Base-by-base conservation (phyloP, 2,113 vertebrate genomes). In the Engystomops pustulosus region DNA sequence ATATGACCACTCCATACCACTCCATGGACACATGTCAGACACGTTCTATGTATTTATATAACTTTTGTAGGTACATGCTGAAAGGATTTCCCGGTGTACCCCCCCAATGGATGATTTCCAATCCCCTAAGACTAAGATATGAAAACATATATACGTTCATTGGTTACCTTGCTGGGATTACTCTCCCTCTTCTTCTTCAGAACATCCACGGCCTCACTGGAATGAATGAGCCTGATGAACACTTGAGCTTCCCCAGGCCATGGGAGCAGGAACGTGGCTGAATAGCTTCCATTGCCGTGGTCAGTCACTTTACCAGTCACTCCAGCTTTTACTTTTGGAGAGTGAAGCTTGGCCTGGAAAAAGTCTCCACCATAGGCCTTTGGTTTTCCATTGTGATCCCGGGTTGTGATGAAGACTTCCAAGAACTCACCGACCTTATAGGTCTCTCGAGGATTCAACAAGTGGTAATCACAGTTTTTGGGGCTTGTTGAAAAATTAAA, bases 341-440 rank as follows among this genome's bases (percentile, higher is more conserved):
- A 84, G 62, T 88, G 85, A 6, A 90, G 69, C 76, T 88, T 89
- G 15, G 85, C 87, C 55, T 86, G 86, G 68, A 89, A 90, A 79
- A 87, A 89, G 74, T 90, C 88, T 0, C 89, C 89, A 14, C 89
- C 89, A 27, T 89, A 86, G 27, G 32, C 18, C 60, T 90, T 90
- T 4, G 45, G 75, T 8, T 18, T 53, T 7, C 82, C 86, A 2
- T 53, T 30, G n/a, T 53, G 70, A 55, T 90, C 83, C 18, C 71
- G 85, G 23, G 89, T 79, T 7, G 65, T 58, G 45, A 90, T 69
- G 0, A 20, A 32, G 2, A 89, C 82, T 49, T 47, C 25, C 34
- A 89, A 10, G 6, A 41, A 44, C 6, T 88, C 86, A 4, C 89
- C 87, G 3, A 87, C 47, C 2, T 7, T 65, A 70, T 87, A 87